Conservation (phyloP, 2,888 invertebrate species). For the Dolomedes plantarius region DNA sequence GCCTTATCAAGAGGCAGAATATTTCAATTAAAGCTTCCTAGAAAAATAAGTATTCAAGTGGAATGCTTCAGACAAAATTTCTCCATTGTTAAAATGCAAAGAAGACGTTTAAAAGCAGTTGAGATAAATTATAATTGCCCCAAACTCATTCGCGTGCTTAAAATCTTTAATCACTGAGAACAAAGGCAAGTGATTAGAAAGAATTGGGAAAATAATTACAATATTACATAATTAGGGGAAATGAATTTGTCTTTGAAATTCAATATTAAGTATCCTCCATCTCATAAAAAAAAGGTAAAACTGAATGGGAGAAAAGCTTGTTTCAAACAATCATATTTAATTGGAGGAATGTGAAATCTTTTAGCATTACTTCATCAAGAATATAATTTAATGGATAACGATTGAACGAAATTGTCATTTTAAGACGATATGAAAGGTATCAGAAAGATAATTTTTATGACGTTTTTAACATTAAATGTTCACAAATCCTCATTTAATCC, state of each 20-base stretch:
- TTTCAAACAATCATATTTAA: neutral
- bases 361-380: neutral
- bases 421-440: too few relatives aligned
- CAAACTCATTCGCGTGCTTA: neutral
- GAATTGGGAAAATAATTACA: neutral
- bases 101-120: conserved; percentile 2
- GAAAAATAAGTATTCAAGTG: too few relatives aligned
- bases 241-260: neutral
- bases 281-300: neutral
- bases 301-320: neutral
- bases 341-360: neutral
- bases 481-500: too few relatives aligned
- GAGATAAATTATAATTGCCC: neutral
- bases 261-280: neutral
- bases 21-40: too few relatives aligned
- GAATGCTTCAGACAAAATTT: too few relatives aligned
- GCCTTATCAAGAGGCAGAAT: too few relatives aligned
- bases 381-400: neutral
- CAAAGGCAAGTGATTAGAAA: neutral
- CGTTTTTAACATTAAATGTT: too few relatives aligned
- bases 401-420: neutral
- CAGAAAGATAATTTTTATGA: too few relatives aligned
- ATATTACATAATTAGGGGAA: neutral
- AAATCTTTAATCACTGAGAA: neutral
- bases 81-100: neutral